Percentiles rank a stretch among this genome's conserved stretches.
Evolutionary conservation across 2,797 vertebrate genomes (phyloP).

Genomic region (Gastrophryne carolinensis): DNA sequence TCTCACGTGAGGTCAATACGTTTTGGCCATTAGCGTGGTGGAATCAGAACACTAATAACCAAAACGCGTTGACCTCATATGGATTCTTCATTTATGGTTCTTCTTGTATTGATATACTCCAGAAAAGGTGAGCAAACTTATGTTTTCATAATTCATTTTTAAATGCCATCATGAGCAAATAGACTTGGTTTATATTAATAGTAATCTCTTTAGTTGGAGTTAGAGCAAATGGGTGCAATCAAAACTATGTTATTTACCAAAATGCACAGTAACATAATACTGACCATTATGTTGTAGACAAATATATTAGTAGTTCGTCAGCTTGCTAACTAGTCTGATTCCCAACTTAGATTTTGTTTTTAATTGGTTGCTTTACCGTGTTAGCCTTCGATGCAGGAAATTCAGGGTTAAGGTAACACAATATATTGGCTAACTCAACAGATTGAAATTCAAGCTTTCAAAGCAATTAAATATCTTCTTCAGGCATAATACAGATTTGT

Average conservation of each 20-base stretch:
- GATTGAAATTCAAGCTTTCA: no score
- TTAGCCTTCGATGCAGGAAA: no score
- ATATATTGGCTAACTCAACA: no score
- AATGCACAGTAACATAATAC: neutral
- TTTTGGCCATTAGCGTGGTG: neutral
- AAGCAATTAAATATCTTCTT: no score
- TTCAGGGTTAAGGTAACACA: no score
- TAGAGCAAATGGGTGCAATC: neutral
- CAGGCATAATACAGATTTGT: no score
- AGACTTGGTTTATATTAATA: neutral
- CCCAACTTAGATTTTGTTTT: no score
- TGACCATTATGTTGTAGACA: neutral
- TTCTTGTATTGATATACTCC: neutral
- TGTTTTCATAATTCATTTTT: neutral
- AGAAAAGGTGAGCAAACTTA: neutral
- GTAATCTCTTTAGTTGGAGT: no score
- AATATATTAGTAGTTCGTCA: neutral
- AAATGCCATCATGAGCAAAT: neutral
- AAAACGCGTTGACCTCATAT: neutral
- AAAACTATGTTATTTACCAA: neutral
- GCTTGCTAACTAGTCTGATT: no score
- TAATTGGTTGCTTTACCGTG: no score
- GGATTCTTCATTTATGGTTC: neutral
- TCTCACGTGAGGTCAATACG: neutral
- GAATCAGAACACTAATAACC: neutral